Evolutionary conservation across 2,888 invertebrate species (phyloP).

Genomic region (Melangyna quadrimaculata): DNA sequence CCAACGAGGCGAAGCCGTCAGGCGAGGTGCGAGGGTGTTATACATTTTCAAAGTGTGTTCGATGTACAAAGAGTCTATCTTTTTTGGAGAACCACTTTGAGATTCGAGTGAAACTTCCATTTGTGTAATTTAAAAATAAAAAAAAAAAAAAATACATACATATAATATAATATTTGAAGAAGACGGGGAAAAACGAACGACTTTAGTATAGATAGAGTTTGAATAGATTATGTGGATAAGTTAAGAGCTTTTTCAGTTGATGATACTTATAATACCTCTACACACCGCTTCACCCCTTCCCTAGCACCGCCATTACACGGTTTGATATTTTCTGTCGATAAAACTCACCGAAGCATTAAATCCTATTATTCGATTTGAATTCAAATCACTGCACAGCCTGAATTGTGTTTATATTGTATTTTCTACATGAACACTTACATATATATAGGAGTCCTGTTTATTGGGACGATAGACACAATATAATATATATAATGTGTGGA

Average conservation of each 20-base stretch:
- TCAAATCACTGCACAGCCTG: conserved; percentile 61
- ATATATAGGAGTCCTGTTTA: conserved; percentile 37
- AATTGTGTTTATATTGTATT: conserved; percentile 59
- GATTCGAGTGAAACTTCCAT: conserved; percentile 23
- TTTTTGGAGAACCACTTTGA: conserved; percentile 5
- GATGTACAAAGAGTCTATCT: not conserved
- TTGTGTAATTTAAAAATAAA: conserved; percentile 6
- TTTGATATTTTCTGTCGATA: conserved; percentile 56
- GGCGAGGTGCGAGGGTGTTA: not conserved
- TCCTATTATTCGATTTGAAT: conserved; percentile 68
- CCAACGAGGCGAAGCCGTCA: not conserved
- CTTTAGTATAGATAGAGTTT: not conserved
- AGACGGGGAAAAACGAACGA: not conserved
- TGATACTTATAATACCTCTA: conserved; percentile 26
- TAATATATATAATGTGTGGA: not conserved
- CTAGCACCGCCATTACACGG: conserved; percentile 51
- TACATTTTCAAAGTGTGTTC: not conserved
- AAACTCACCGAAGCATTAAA: conserved; percentile 59
- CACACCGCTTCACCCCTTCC: too few species aligned
- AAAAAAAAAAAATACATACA: too few species aligned
- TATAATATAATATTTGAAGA: not conserved
- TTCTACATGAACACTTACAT: conserved; percentile 60
- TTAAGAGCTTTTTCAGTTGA: conserved; percentile 35
- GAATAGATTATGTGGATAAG: conserved; percentile 27
- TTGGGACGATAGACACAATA: not conserved